Evolutionary conservation across 2,113 vertebrate species (phyloP).

Genomic region (Hemicordylus capensis): DNA sequence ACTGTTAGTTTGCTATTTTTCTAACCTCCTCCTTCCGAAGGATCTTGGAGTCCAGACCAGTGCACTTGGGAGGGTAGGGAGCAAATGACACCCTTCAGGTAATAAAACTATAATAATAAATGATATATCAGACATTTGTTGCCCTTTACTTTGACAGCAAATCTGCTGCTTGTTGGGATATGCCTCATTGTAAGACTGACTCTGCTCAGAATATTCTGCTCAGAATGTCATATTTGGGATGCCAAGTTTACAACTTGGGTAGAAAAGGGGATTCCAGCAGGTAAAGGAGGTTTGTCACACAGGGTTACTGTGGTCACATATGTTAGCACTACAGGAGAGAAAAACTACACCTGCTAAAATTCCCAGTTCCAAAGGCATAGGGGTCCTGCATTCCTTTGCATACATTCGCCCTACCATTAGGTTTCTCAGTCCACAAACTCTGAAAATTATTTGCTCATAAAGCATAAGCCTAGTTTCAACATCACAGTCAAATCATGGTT

Average conservation of each 20-base stretch:
- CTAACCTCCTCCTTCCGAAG: background rate
- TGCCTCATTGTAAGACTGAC: background rate
- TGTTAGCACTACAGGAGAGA: background rate
- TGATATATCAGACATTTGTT: background rate
- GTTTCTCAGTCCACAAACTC: background rate
- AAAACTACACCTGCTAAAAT: background rate
- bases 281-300: background rate
- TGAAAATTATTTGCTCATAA: background rate
- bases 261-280: background rate
- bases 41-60: background rate
- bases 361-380: background rate
- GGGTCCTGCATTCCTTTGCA: background rate
- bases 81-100: background rate
- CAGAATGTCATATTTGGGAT: background rate
- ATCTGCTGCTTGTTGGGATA: background rate
- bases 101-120: background rate
- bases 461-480: background rate
- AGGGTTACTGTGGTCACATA: too few species aligned
- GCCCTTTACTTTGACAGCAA: background rate
- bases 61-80: background rate
- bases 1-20: too few species aligned
- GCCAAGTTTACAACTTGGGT: background rate
- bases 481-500: background rate
- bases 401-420: background rate
- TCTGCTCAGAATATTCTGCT: too few species aligned